Base-by-base conservation (phyloP, 2,888 invertebrate species). In the Melitaea athalia region DNA sequence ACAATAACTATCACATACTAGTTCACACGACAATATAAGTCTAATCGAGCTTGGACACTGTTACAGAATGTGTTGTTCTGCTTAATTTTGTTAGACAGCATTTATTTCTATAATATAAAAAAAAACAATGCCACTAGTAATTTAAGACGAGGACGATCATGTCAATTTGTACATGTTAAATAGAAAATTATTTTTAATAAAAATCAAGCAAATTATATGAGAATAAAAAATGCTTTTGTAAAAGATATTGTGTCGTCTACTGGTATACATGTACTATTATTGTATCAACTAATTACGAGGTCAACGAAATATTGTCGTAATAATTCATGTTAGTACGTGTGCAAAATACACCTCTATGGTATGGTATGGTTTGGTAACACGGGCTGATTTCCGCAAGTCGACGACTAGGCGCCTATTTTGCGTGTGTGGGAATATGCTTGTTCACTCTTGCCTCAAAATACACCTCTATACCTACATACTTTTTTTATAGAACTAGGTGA, bases 1-100 rank as follows among this genome's bases (percentile, higher is more conserved):
- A 92, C 92, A 92, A 92, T 92, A 92, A 92, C 83, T 88, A 88
- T 84, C 82, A 85, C 86, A 85, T 89, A 86, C 85, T 85, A 83
- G 75, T 84, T 85, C 83, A 81, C 79, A 81, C 78, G 86, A 91
- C 86, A 90, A 88, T 91, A 87, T 85, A 77, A 83, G 76, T 83
- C 76, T 75, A 77, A 85, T 82, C 81, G 90, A 91, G 91, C 91
- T 91, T 92, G 88, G 83, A 76, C 74, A 76, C 76, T 78, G 61
- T 62, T 64, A 55, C 62, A 64, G 43, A 61, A 53, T 60, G 33
- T 70, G 42, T 69, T 75, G n/a, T 61, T 69, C 78, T 77, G 74
- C 63, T 63, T 64, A 50, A 57, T 70, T 71, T 49, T 66, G 61
- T 62, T 55, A 62, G 33, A 42, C 61, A 43, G 61, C 45, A 49